Percentiles rank a stretch among this genome's conserved stretches.
Conservation (phyloP, 2,888 invertebrate species). For the Microplitis deprimator region DNA sequence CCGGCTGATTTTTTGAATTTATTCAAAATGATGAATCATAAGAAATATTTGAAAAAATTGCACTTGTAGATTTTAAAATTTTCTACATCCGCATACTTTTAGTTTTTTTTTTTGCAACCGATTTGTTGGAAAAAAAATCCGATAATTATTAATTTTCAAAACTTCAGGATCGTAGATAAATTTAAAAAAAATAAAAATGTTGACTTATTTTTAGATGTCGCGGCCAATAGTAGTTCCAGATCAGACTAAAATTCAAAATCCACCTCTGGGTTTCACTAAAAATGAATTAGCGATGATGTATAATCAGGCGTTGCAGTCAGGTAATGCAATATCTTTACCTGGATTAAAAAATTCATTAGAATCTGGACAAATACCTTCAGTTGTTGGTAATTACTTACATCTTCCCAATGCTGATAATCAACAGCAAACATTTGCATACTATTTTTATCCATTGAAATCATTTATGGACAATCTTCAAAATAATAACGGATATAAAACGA, state of each 20-base stretch:
- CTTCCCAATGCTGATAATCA: slow-evolving; percentile 46
- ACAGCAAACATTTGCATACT: slow-evolving; percentile 70
- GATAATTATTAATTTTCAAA: too few species aligned
- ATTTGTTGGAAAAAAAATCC: background rate
- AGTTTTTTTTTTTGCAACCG: background rate
- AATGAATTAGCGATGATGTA: slow-evolving; percentile 72
- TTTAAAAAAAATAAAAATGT: slow-evolving; percentile 9
- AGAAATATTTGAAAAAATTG: too few species aligned
- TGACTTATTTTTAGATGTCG: slow-evolving; percentile 33
- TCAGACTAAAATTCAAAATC: slow-evolving; percentile 31
- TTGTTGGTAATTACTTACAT: slow-evolving; percentile 50
- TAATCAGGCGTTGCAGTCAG: slow-evolving; percentile 70
- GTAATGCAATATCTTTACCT: slow-evolving; percentile 58
- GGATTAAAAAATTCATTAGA: slow-evolving; percentile 53
- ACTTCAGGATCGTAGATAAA: background rate
- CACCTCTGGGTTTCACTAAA: slow-evolving; percentile 63
- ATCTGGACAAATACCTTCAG: slow-evolving; percentile 50
- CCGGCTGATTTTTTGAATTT: background rate
- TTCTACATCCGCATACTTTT: background rate
- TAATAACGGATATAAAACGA: slow-evolving; percentile 53
- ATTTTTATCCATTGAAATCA: slow-evolving; percentile 74
- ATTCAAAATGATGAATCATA: too few species aligned
- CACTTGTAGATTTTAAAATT: too few species aligned
- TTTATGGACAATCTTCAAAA: slow-evolving; percentile 68
- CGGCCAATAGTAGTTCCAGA: slow-evolving; percentile 36